Evolutionary conservation across 2,888 invertebrate species (phyloP), one percentile per base, ranked within the genome.

Genomic region (Catocala sponsa): DNA sequence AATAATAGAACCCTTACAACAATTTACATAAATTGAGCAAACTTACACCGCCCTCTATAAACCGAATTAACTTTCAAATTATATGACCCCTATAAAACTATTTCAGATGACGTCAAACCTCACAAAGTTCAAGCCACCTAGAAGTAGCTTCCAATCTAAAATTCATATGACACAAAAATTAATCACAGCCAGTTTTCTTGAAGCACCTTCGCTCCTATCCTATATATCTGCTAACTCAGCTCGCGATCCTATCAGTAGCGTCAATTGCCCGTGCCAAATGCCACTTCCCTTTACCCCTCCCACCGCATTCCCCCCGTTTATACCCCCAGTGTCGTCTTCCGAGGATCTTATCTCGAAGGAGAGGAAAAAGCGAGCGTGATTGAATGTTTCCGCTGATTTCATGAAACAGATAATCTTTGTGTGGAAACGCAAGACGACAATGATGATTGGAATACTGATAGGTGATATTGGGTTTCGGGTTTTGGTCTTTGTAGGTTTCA

Each of bases 211-310:
- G 60, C 90, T 87, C 88, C 81, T 74, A 48, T 75, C 64, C 84
- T 89, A 85, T 79, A 82, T 80, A 86, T 87, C 85, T 92, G 94
- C 94, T 85, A 88, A 86, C 86, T 93, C 93, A 94, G 94, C 93
- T 88, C 83, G 83, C 90, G 94, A 94, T 95, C 89, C 93, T 95
- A 95, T 95, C 95, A 95, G 90, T 82, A 87, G 86, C 93, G 93
- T 94, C 94, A 95, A 95, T 95, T 94, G 95, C 94, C 92, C 94
- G 94, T 94, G 94, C 94, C 95, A 94, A 93, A 94, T 91, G 91
- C 92, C 91, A 91, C 92, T 90, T 91, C 88, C 91, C 51, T 63
- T 59, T 79, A 77, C 80, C 80, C 77, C 77, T 71, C 68, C 77
- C 68, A 76, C 75, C 78, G 72, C 65, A 65, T 67, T 70, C 54